Evolutionary conservation across 2,113 vertebrate genomes (phyloP).

Genomic region (Saguinus imperator): DNA sequence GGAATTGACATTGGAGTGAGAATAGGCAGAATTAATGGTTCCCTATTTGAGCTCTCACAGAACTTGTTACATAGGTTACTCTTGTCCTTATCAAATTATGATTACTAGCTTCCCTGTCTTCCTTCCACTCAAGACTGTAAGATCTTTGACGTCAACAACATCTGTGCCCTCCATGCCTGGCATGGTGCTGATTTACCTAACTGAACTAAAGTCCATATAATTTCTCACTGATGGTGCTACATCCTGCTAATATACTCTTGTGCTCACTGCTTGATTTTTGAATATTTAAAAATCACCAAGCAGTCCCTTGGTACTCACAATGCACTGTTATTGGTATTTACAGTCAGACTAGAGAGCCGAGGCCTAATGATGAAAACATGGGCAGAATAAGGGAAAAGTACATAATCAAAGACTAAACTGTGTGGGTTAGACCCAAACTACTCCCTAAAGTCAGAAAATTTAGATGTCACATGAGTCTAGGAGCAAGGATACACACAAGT

Average conservation of each 20-base stretch:
- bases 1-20: neutral
- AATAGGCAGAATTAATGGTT: constrained; percentile 8
- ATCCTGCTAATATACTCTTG: neutral
- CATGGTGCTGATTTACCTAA: neutral
- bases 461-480: neutral
- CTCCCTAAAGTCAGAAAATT: neutral
- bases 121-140: neutral
- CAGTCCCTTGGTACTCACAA: neutral
- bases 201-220: neutral
- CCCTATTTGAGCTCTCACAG: neutral
- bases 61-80: neutral
- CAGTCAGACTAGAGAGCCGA: neutral
- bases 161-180: neutral
- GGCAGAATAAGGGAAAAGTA: constrained; percentile 1
- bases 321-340: constrained; percentile 1
- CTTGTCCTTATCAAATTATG: neutral
- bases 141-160: neutral
- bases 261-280: constrained; percentile 35
- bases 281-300: constrained; percentile 36
- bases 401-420: neutral
- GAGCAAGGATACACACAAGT: neutral
- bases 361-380: constrained; percentile 1
- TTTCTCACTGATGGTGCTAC: neutral
- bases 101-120: neutral
- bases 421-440: neutral